Evolutionary conservation across 2,113 vertebrate species (phyloP).

Genomic region (Ammodytes marinus): DNA sequence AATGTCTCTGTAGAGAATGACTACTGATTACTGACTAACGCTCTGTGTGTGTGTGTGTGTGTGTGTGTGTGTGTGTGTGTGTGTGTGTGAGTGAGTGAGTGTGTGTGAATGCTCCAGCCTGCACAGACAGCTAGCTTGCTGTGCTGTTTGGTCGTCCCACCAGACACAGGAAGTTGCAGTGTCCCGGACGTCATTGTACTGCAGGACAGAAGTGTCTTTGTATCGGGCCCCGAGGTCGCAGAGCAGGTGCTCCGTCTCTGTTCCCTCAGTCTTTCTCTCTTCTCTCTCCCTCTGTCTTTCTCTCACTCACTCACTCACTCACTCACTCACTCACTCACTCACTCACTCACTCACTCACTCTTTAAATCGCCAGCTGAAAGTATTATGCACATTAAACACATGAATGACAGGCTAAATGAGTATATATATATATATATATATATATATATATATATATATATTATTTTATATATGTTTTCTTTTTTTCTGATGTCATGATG

Average conservation of each 20-base stretch:
- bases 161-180: constrained; percentile 78
- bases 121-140: constrained; percentile 54
- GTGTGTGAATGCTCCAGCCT: constrained; percentile 22
- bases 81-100: constrained; percentile 9
- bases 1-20: constrained; percentile 16
- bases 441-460: no score
- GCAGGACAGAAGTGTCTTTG: constrained; percentile 85
- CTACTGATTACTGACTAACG: constrained; percentile 5
- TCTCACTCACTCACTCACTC: constrained; percentile 33
- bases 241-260: constrained; percentile 81
- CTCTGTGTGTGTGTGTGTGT: constrained; percentile 6
- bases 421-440: no score
- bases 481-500: background rate
- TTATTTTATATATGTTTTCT: background rate
- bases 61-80: background rate
- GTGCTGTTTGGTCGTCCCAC: constrained; percentile 65
- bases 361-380: constrained; percentile 4
- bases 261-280: constrained; percentile 50
- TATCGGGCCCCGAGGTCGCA: constrained; percentile 65
- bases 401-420: no score
- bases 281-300: constrained; percentile 46
- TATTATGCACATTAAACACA: background rate
- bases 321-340: background rate
- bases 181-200: constrained; percentile 73
- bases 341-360: background rate